Base-by-base conservation (phyloP, 2,797 vertebrate genomes). In the Allobates femoralis region DNA sequence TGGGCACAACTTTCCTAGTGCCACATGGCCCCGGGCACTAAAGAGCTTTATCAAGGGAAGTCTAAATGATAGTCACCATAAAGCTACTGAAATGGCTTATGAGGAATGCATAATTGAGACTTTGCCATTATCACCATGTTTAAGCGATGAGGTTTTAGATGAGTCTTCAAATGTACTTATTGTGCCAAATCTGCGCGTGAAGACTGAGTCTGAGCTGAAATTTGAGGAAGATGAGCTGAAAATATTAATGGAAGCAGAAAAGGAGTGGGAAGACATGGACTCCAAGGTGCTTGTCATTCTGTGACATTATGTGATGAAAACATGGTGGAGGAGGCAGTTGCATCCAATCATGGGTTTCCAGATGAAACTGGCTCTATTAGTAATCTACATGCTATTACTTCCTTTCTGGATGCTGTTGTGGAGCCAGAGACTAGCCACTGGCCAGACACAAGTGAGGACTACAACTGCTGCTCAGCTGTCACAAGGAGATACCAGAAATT, bases 191-290 rank as follows among this genome's bases (percentile, higher is more conserved):
- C 95, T 99, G 75, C 92, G 97, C 91, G 94, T 97, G 85, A 97
- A 98, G 90, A 98, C 98, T 0, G 96, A 97, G 83, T 98, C 97
- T 0, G 96, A 99, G 90, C 94, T 99, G 81, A 96, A 95, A 90
- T 99, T 99, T 92, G 98, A 99, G 91, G 98, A 99, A 91, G 98
- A 96, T 84, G 96, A 97, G 89, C 93, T 91, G 62, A 93, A 94
- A 93, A 95, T 96, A 88, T 92, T 97, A 91, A 95, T 95, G 94
- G 96, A 96, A 90, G 90, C 93, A 85, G 93, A 93, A 88, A 92
- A 90, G 58, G 94, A 94, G 87, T 95, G 93, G 92, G 94, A 95
- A 91, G 95, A 90, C 91, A 92, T 90, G 83, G 92, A 93, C 89
- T 93, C 93, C 90, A 93, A 85, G 91, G 81, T 90, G 91, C 88